Base-by-base conservation (phyloP, 1,140 invertebrate genomes). In the Halyomorpha halys region DNA sequence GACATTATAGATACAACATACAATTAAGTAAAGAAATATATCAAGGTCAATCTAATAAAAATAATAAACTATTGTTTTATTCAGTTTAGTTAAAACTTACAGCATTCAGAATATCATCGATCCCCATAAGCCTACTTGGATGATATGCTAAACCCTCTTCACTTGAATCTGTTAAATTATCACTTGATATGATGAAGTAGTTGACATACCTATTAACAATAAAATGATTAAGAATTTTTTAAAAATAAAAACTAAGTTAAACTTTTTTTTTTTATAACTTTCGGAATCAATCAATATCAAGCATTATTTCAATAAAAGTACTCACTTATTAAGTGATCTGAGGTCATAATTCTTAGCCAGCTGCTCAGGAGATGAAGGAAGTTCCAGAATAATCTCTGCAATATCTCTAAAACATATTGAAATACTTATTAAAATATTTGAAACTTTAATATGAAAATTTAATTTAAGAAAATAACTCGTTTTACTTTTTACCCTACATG, bases 41-140 rank as follows among this genome's bases (percentile, higher is more conserved):
- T n/a, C n/a, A n/a, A n/a, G n/a, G n/a, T n/a, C n/a, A n/a, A n/a
- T n/a, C n/a, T n/a, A n/a, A n/a, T n/a, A n/a, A n/a, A n/a, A n/a
- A n/a, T n/a, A n/a, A n/a, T n/a, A n/a, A n/a, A n/a, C n/a, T n/a
- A n/a, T n/a, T n/a, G n/a, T n/a, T n/a, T n/a, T n/a, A n/a, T n/a
- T n/a, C n/a, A n/a, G n/a, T 47, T 3, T 47, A 47, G 14, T 16
- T 16, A 25, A 18, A 44, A 60, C 79, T 82, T 75, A 86, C 84
- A 61, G 85, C 83, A 69, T 90, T 90, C 66, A 86, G 80, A 77
- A 89, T 84, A 69, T 89, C 87, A 74, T 85, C 86, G 21, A 87
- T 72, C 3, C 87, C 87, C 74, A 87, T 89, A 64, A 89, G 73
- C 64, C 86, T 75, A 69, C 86, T 86, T 0, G 86, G 86, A 73